Conservation (phyloP, 2,797 vertebrate species). For the Chaetophractus vellerosus region DNA sequence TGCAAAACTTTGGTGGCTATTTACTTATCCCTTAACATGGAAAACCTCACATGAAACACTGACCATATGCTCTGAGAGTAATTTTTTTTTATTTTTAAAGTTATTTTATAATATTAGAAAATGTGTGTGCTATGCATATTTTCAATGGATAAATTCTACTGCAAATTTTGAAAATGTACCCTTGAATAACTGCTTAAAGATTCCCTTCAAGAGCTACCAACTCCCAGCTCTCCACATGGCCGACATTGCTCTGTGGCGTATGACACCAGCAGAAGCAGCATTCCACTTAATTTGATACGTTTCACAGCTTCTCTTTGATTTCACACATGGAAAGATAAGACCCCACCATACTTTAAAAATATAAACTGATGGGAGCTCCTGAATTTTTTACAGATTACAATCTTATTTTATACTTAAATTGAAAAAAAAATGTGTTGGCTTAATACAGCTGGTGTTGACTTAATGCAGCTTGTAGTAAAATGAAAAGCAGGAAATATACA, state of each 20-base stretch:
- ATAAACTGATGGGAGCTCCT: background rate
- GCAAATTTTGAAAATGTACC: conserved; percentile 26
- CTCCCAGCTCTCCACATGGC: background rate
- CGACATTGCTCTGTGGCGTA: background rate
- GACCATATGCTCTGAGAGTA: background rate
- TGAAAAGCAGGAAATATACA: conserved; percentile 26
- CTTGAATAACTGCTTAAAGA: background rate
- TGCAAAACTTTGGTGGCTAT: background rate
- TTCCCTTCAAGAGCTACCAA: background rate
- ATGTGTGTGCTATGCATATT: background rate
- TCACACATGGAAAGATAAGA: conserved; percentile 9
- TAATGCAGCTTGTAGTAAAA: conserved; percentile 62
- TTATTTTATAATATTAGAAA: conserved; percentile 17
- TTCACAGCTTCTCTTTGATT: conserved; percentile 17
- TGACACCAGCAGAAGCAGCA: background rate
- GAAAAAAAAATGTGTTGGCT: conserved; percentile 45
- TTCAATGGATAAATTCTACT: conserved; percentile 34
- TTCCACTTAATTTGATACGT: conserved; percentile 27
- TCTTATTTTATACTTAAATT: conserved; percentile 64
- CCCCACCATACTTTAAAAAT: background rate
- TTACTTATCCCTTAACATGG: background rate
- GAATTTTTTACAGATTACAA: conserved; percentile 12
- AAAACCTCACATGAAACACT: background rate
- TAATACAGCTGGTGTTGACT: conserved; percentile 63
- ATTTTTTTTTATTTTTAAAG: conserved; percentile 48